These are phyloP conservation scores for Lutjanus erythropterus DNA, from an alignment of 2,113 vertebrate genomes.

Conservation along the genomic window DNA sequence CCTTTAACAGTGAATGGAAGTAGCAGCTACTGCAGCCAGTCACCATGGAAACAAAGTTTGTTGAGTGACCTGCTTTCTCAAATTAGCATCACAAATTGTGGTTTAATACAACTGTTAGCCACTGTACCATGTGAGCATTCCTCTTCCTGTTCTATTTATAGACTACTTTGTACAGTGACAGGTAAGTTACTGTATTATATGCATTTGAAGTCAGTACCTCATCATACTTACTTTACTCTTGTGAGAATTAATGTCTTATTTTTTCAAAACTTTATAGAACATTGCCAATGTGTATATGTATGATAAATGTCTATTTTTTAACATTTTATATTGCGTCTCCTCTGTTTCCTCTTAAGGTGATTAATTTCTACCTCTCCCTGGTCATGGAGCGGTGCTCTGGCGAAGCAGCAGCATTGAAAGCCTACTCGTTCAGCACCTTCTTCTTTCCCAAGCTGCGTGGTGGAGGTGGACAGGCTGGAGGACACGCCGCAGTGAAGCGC, in stretches of 20 bases:
- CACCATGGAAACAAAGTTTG: neutral
- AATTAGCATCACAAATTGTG: neutral
- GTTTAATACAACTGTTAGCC: neutral
- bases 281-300: neutral
- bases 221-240: neutral
- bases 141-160: neutral
- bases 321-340: neutral
- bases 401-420: constrained; percentile 76
- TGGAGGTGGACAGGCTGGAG: constrained; percentile 68
- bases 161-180: neutral
- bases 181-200: too few relatives aligned
- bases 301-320: neutral
- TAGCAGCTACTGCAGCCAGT: neutral
- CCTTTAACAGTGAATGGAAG: too few relatives aligned
- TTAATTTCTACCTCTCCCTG: constrained; percentile 96
- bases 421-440: constrained; percentile 94
- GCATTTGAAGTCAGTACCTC: neutral
- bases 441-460: constrained; percentile 90
- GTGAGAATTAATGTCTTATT: neutral
- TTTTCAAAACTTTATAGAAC: neutral
- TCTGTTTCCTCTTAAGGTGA: constrained; percentile 80
- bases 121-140: neutral
- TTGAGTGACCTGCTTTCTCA: neutral
- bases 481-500: constrained; percentile 88
- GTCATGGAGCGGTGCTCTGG: constrained; percentile 88